Evolutionary conservation across 2,888 invertebrate genomes (phyloP).

Genomic region (Sesia bembeciformis): DNA sequence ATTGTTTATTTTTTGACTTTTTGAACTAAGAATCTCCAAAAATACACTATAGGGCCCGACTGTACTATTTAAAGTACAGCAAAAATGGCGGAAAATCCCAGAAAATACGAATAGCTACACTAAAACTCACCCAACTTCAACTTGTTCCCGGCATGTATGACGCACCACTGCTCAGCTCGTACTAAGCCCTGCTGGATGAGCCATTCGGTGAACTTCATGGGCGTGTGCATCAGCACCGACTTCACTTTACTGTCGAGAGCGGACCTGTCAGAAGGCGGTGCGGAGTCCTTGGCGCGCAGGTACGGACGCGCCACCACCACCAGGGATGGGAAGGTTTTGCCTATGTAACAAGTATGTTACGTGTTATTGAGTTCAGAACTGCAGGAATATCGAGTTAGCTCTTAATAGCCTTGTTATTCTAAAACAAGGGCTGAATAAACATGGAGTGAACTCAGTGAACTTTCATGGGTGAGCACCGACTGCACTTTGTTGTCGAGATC

Average conservation of each 20-base stretch:
- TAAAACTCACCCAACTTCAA: conserved; percentile 78
- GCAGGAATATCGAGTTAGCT: too few species aligned
- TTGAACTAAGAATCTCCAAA: too few species aligned
- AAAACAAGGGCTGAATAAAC: too few species aligned
- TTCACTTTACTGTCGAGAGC: conserved; percentile 86
- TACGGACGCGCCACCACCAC: conserved; percentile 89
- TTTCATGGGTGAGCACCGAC: conserved; percentile 88
- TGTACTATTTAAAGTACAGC: too few species aligned
- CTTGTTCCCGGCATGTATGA: conserved; percentile 78
- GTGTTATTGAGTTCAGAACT: too few species aligned
- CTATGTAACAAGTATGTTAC: conserved; percentile 29
- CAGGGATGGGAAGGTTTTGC: conserved; percentile 89
- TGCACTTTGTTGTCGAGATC: conserved; percentile 86
- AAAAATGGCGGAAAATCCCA: neutral
- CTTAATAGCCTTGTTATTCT: too few species aligned
- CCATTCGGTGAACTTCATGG: conserved; percentile 93
- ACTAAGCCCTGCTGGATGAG: conserved; percentile 89
- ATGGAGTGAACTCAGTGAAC: conserved; percentile 80
- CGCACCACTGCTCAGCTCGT: conserved; percentile 85
- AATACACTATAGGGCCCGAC: too few species aligned
- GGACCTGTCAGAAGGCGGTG: conserved; percentile 72
- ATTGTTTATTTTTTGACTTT: too few species aligned
- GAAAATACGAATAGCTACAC: neutral
- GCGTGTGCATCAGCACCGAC: conserved; percentile 84
- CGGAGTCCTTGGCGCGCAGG: conserved; percentile 79